phyloP scores from a whole-genome alignment of 2,888 invertebrate genomes.

The Sarcophaga rosellei region DNA sequence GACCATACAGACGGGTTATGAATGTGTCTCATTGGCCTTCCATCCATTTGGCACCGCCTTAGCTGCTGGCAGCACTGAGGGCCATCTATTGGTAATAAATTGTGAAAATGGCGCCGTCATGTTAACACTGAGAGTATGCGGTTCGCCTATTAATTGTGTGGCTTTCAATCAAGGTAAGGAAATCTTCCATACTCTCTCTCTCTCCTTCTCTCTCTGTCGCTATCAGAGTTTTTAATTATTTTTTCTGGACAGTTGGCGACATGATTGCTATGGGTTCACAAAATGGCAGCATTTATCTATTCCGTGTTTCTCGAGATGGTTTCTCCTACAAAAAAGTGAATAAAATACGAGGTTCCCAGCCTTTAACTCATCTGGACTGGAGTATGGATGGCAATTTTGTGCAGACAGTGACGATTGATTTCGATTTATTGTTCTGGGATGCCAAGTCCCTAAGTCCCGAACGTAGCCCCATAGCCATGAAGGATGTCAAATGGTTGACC shows the following conservation, averaged over 20 bases:
- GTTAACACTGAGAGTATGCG: constrained; percentile 92
- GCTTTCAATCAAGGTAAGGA: constrained; percentile 91
- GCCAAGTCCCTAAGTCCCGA: constrained; percentile 93
- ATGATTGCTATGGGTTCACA: constrained; percentile 94
- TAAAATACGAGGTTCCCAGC: constrained; percentile 92
- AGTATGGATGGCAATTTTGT: constrained; percentile 93
- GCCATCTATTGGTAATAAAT: constrained; percentile 92
- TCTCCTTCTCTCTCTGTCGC: too few relatives aligned
- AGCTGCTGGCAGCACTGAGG: constrained; percentile 94
- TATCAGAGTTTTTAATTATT: not conserved
- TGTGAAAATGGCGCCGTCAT: constrained; percentile 93
- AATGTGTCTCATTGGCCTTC: constrained; percentile 93
- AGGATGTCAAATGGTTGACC: constrained; percentile 94
- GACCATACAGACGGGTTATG: constrained; percentile 93
- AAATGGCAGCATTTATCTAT: constrained; percentile 90
- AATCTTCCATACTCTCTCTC: not conserved
- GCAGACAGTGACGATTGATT: constrained; percentile 94
- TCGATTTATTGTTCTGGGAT: constrained; percentile 95
- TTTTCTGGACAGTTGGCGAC: constrained; percentile 87
- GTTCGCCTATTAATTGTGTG: constrained; percentile 92
- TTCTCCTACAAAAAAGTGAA: constrained; percentile 95
- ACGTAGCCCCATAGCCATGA: constrained; percentile 94
- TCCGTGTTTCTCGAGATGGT: constrained; percentile 93
- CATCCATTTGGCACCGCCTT: constrained; percentile 94
- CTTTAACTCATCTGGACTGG: constrained; percentile 94